Conservation (phyloP, 2,888 invertebrate genomes). For the Magallana nippona region DNA sequence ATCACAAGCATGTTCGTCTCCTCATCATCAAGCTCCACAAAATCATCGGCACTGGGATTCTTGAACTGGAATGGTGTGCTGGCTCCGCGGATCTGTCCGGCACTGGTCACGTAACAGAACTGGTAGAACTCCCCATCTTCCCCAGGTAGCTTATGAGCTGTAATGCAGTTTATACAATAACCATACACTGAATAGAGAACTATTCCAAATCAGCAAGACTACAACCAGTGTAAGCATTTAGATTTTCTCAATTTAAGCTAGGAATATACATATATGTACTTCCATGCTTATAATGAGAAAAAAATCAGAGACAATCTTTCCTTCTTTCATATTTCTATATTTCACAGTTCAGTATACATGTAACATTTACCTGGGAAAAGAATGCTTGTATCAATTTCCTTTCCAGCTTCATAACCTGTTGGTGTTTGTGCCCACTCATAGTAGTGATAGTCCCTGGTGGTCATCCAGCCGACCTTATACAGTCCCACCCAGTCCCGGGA, state of each 20-base stretch:
- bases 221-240: too few species aligned
- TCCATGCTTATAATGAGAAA: too few species aligned
- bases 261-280: too few species aligned
- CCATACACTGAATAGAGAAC: too few species aligned
- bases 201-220: too few species aligned
- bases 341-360: background rate
- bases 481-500: conserved; percentile 77
- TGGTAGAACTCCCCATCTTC: conserved; percentile 80
- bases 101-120: conserved; percentile 78
- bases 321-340: too few species aligned
- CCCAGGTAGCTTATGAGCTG: conserved; percentile 75
- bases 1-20: conserved; percentile 77
- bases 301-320: too few species aligned
- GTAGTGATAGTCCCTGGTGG: conserved; percentile 69
- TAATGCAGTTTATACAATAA: conserved; percentile 34
- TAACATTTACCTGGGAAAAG: conserved; percentile 68
- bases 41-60: conserved; percentile 73
- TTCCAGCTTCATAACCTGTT: conserved; percentile 61
- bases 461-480: conserved; percentile 78
- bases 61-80: conserved; percentile 80
- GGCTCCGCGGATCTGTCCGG: conserved; percentile 76
- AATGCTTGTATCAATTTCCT: conserved; percentile 66
- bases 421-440: conserved; percentile 75
- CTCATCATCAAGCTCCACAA: conserved; percentile 76
- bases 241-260: too few species aligned